A percentile compares a stretch with the other conserved stretches of the same genome.
phyloP scores from a whole-genome alignment of 2,113 vertebrate genomes.

The Pseudopodoces humilis region DNA sequence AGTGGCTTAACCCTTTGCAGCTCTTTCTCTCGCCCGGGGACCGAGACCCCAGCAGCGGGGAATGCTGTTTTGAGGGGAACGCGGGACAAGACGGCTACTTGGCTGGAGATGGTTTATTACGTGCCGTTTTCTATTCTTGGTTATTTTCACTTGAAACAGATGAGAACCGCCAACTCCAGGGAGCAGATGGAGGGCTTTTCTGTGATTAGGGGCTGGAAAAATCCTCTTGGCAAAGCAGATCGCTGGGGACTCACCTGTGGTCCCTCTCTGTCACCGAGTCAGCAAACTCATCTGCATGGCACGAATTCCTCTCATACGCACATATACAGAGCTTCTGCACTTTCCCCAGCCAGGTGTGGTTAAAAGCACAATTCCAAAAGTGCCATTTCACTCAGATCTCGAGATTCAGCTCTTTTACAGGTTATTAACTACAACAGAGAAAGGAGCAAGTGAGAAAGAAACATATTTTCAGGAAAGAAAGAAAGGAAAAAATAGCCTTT shows the following conservation, averaged over 20 bases:
- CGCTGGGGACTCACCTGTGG: not conserved
- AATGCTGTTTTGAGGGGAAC: not conserved
- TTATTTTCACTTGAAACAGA: not conserved
- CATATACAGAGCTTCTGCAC: not conserved
- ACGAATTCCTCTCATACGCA: not conserved
- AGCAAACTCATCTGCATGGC: not conserved
- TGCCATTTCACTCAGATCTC: not conserved
- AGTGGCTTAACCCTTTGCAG: constrained; percentile 72
- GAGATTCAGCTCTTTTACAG: not conserved
- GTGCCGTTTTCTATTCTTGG: not conserved
- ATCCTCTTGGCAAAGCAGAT: not conserved
- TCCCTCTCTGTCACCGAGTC: not conserved
- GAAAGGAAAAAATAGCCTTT: not conserved
- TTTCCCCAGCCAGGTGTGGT: not conserved
- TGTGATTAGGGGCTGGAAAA: not conserved
- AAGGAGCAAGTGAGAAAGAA: not conserved
- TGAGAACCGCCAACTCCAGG: not conserved
- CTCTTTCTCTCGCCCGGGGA: not conserved
- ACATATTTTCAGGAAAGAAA: not conserved
- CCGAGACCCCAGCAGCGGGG: not conserved
- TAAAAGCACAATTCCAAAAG: not conserved
- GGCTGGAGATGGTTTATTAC: not conserved
- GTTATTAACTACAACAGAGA: not conserved
- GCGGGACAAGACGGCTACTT: not conserved
- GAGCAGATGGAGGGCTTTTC: not conserved